Evolutionary conservation across 1,140 invertebrate genomes (phyloP).

Genomic region (Penaeus vannamei): DNA sequence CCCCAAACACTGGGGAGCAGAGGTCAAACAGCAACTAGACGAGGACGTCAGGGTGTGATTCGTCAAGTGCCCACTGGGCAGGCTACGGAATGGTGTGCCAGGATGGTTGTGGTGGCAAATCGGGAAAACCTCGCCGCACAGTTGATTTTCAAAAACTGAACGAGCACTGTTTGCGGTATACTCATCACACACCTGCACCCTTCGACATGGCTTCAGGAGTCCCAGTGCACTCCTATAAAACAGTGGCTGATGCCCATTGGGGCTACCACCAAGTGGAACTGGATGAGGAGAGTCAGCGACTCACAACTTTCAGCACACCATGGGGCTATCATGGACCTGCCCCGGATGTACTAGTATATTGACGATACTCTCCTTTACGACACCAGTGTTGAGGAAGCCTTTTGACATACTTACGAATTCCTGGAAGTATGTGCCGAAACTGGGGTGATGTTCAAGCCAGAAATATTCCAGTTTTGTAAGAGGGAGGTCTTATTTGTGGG

Average conservation of each 20-base stretch:
- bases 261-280: neutral
- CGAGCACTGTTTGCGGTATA: neutral
- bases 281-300: neutral
- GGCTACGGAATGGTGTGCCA: conserved; percentile 30
- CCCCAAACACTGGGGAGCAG: too few relatives aligned
- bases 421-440: too few relatives aligned
- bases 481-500: too few relatives aligned
- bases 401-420: too few relatives aligned
- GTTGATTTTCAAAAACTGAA: neutral
- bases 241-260: conserved; percentile 1
- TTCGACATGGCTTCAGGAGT: conserved; percentile 20
- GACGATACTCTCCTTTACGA: too few relatives aligned
- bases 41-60: conserved; percentile 41
- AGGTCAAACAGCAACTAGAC: conserved; percentile 5
- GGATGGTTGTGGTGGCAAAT: too few relatives aligned
- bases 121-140: too few relatives aligned
- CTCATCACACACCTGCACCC: conserved; percentile 13
- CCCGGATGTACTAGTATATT: conserved; percentile 11
- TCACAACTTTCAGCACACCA: conserved; percentile 31
- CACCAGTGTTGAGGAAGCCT: too few relatives aligned
- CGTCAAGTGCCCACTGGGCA: too few relatives aligned
- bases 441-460: neutral
- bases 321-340: conserved; percentile 13
- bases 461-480: neutral
- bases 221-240: neutral